Conservation (phyloP, 2,888 invertebrate species). For the Apodemia hepburni region DNA sequence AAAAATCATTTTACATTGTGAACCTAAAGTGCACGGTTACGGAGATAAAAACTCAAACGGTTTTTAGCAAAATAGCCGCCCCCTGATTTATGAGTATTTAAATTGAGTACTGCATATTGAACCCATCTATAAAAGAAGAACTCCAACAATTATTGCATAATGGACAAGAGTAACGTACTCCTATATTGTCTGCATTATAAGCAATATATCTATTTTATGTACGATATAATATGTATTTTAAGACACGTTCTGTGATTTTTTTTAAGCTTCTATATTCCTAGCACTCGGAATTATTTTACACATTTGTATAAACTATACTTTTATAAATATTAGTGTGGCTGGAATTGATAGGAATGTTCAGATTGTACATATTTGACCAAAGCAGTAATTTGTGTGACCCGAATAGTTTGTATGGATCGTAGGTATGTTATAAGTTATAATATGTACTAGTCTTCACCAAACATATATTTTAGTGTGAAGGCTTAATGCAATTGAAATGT, state of each 20-base stretch:
- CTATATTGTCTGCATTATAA: neutral
- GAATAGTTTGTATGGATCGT: neutral
- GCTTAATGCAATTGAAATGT: conserved; percentile 29
- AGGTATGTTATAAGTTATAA: conserved; percentile 10
- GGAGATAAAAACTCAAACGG: no score
- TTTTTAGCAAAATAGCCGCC: no score
- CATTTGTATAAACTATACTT: conserved; percentile 8
- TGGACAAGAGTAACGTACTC: no score
- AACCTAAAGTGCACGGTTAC: no score
- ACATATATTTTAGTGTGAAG: conserved; percentile 43
- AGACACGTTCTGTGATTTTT: conserved; percentile 9
- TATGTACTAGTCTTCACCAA: conserved; percentile 46
- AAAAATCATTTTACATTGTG: no score
- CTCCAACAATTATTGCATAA: no score
- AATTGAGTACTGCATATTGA: no score
- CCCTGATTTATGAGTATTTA: no score
- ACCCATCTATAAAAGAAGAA: no score
- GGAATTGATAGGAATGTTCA: conserved; percentile 19
- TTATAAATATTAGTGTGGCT: neutral
- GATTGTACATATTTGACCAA: conserved; percentile 16
- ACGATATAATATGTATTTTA: neutral
- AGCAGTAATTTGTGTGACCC: neutral
- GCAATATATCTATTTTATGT: neutral
- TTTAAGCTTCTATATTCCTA: conserved; percentile 11
- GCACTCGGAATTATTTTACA: conserved; percentile 13